Evolutionary conservation across 2,797 vertebrate species (phyloP), one percentile per base, ranked within the genome.

Genomic region (Hemibagrus guttatus): DNA sequence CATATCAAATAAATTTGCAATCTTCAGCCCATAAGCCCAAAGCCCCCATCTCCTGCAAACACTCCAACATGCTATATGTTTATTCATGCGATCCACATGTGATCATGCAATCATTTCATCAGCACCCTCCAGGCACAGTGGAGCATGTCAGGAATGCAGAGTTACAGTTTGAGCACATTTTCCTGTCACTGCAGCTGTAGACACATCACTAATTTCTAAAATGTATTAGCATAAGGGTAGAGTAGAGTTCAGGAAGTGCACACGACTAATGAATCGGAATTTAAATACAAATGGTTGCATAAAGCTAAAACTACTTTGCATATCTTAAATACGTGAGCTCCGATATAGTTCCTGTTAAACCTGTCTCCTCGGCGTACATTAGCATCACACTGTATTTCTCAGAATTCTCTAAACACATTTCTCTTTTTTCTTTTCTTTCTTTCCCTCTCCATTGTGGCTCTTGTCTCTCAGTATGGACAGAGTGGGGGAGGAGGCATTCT

Each of bases 401-500:
- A 54, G 49, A 49, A 26, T 49, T 74, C 42, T 74, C 80, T 86
- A 54, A 71, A 69, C 66, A 28, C 42, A 52, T 58, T 66, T 66
- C 6, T 81, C 82, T 61, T 49, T 85, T 68, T 82, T 79, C 26
- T 74, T 85, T 59, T 74, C 42, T 71, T 26, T 59, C 72, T 54
- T 81, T 46, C 66, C 21, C 35, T 56, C 49, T 78, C 82, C 26
- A 68, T 87, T 83, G n/a, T 81, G 56, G 26, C 84, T 81, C 31
- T 84, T 71, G 76, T 84, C 52, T 87, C 59, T 81, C 68, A 84
- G 68, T 84, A 87, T 31, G 63, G 54, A 87, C 54, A 63, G 85
- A 61, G 87, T 88, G 90, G 90, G 88, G 88, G 87, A 90, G 84
- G 88, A 87, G 58, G 81, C 79, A 81, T 85, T 88, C 81, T 85